Evolutionary conservation across 2,113 vertebrate genomes (phyloP), one percentile per base, ranked within the genome.

Genomic region (Pipa parva): DNA sequence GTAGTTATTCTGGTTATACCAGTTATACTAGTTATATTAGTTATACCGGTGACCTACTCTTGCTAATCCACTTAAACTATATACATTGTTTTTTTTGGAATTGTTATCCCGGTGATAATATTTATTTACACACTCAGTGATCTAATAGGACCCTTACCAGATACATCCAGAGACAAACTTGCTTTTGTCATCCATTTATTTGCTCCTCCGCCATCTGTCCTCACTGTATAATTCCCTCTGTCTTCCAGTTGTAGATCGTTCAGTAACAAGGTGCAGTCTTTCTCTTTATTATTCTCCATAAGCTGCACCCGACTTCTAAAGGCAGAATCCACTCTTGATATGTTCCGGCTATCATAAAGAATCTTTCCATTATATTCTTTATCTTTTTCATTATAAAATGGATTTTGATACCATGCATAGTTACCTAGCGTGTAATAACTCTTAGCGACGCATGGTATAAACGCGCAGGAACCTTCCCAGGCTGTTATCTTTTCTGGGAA

Each of bases 391-490:
- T 61, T 18, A 33, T 45, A 69, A 5, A 2, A 3, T 25, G 66
- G 13, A 20, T 69, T 69, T 29, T 54, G 22, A 24, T 15, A 54
- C 66, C 66, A 69, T 15, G 20, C 13, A 52, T 24, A 54, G 4
- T 28, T 24, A 10, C 22, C 5, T 21, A 29, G 13, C 2, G 2
- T 7, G 1, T 21, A 1, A 22, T 3, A 1, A 18, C 1, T 1
- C 4, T 0, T 20, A 12, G 37, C 15, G 13, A 13, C 5, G 29
- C 66, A 69, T 1, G 46, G 33, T 24, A 69, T 13, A 8, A 45
- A 0, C 12, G 18, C 33, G 15, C 66, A 69, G 0, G 66, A 60
- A 18, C 57, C 66, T 17, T 22, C 22, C 66, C 66, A 54, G 18
- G 49, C 58, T 7, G 7, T 3, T 21, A 54, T 37, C 29, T 2